Evolutionary conservation across 2,113 vertebrate species (phyloP), one percentile per base, ranked within the genome.

Genomic region (Balaenoptera acutorostrata): DNA sequence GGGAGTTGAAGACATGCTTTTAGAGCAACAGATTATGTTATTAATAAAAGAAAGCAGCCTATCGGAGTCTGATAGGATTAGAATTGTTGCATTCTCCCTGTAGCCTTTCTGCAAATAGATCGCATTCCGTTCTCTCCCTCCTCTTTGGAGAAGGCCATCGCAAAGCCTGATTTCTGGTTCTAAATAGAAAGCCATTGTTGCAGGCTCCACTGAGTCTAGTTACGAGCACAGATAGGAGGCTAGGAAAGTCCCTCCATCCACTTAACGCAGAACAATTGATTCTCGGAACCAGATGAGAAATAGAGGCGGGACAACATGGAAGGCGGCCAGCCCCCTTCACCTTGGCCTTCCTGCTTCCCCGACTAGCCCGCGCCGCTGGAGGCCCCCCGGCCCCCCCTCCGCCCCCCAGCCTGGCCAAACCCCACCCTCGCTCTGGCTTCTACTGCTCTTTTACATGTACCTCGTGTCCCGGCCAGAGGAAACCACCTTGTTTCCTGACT

Each of bases 221-320:
- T 75, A 39, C 61, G 61, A 61, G 81, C 25, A 3, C 81, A 85
- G 84, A 97, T 3, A 49, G 66, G 86, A 93, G 95, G 64, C 44
- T 57, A 88, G 97, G 98, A 97, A 97, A 97, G 96, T 97, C 98
- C 97, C 98, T 89, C 36, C 31, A 9, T 93, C 78, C 86, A 57
- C 78, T 90, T 64, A 11, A 36, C 6, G 3, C 52, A 36, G 61
- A 96, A 91, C 55, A 91, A 82, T 92, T 25, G 63, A 63, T 71
- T 86, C 89, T 97, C 14, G 4, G 95, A 96, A 57, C 63, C 88
- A 39, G 55, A 63, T 23, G 63, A 89, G 71, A 88, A 75, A 31
- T 3, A 14, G 64, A 78, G 74, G 86, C 8, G n/a, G 69, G 81
- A 66, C 90, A 9, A 21, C 49, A 20, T 1, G 27, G 91, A 90